A percentile compares a stretch with the other conserved stretches of the same genome.
Conservation (phyloP, 2,888 invertebrate species). For the Brachypterus glaber region DNA sequence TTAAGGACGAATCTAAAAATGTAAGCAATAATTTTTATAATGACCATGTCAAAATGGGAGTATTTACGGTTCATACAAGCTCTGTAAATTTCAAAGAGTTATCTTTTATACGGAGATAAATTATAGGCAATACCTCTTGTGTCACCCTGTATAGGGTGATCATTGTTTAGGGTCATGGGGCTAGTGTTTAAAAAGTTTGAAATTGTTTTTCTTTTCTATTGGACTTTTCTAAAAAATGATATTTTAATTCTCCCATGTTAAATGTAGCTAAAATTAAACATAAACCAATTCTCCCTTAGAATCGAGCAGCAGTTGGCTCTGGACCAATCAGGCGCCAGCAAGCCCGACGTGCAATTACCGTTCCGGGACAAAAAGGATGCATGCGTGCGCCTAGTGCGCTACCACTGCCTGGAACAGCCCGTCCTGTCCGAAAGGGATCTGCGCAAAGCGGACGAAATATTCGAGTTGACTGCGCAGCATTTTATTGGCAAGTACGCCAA, state of each 20-base stretch:
- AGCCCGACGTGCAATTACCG: constrained; percentile 63
- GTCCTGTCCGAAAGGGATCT: constrained; percentile 54
- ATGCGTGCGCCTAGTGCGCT: constrained; percentile 62
- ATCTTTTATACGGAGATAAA: no score
- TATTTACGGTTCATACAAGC: no score
- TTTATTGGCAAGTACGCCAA: constrained; percentile 59
- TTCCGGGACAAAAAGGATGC: constrained; percentile 65
- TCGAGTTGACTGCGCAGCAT: constrained; percentile 57
- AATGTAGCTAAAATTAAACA: background rate
- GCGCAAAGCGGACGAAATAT: constrained; percentile 59
- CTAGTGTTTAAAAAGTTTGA: no score
- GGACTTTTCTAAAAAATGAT: no score
- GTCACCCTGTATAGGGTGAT: no score
- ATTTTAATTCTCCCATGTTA: background rate
- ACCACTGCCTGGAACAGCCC: constrained; percentile 65
- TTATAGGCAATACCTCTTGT: no score
- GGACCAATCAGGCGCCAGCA: constrained; percentile 64
- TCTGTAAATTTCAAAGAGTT: no score
- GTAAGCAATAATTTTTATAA: no score
- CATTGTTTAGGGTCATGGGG: no score
- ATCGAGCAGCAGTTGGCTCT: constrained; percentile 65
- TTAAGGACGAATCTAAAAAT: no score
- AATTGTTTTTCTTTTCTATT: no score
- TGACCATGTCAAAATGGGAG: no score
- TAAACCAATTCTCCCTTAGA: constrained; percentile 39